Evolutionary conservation across 2,888 invertebrate species (phyloP).

Genomic region (Oligia strigilis): DNA sequence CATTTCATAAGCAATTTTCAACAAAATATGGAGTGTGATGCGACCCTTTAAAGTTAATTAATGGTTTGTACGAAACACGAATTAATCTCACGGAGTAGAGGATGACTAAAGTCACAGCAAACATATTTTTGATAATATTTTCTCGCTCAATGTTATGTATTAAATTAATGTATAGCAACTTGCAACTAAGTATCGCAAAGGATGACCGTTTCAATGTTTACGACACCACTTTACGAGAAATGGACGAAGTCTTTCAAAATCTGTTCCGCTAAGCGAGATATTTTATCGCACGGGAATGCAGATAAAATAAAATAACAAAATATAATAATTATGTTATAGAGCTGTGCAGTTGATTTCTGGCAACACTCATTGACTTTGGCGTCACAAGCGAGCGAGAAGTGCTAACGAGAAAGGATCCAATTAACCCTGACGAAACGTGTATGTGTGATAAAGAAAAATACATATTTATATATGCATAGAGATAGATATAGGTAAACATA

Average conservation of each 20-base stretch:
- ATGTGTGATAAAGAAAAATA: background rate
- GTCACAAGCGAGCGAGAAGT: conserved; percentile 5
- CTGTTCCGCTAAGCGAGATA: conserved; percentile 2
- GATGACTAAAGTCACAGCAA: background rate
- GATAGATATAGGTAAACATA: background rate
- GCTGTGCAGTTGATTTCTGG: conserved; percentile 17
- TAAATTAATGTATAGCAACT: background rate
- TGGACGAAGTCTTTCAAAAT: conserved; percentile 4
- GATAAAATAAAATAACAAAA: background rate
- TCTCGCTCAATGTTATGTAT: background rate
- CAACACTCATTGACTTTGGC: conserved; percentile 18
- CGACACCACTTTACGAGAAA: conserved; percentile 12
- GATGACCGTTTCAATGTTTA: background rate
- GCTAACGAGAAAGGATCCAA: conserved; percentile 21
- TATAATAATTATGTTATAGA: background rate
- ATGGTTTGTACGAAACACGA: background rate
- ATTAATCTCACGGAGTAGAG: background rate
- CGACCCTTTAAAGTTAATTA: background rate
- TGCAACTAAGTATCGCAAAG: background rate
- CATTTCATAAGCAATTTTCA: background rate
- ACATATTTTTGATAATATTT: background rate
- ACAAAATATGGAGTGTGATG: background rate
- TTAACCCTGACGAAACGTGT: background rate
- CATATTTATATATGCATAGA: background rate
- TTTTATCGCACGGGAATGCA: background rate